These are phyloP conservation scores for Phrynocephalus versicolor DNA, from an alignment of 2,113 vertebrate genomes.

Conservation along the genomic window DNA sequence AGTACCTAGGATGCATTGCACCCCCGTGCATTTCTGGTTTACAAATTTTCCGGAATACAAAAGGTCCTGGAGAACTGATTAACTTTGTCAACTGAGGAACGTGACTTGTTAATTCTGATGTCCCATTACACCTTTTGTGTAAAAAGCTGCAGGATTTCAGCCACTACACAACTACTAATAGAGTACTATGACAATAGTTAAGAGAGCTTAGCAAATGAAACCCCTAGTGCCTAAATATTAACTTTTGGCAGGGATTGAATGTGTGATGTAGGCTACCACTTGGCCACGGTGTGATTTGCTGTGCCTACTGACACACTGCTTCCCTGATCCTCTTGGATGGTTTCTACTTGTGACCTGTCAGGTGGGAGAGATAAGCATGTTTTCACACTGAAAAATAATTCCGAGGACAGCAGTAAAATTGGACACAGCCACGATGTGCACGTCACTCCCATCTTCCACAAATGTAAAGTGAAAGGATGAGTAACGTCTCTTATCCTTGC, in stretches of 20 bases:
- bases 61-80: no score
- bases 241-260: neutral
- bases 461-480: constrained; percentile 72
- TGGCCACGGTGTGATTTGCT: constrained; percentile 26
- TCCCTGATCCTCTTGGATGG: constrained; percentile 10
- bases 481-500: constrained; percentile 56
- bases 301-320: constrained; percentile 6
- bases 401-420: constrained; percentile 56
- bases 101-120: no score
- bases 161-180: no score
- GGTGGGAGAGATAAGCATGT: constrained; percentile 40
- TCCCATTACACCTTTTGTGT: no score
- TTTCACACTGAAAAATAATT: constrained; percentile 49
- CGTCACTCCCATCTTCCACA: constrained; percentile 47
- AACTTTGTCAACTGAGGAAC: no score
- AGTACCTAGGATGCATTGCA: no score
- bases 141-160: no score
- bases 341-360: constrained; percentile 50
- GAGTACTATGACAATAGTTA: neutral
- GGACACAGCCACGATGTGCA: constrained; percentile 38
- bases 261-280: constrained; percentile 19
- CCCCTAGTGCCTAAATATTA: neutral
- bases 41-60: no score
- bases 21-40: no score
- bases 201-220: constrained; percentile 19